phyloP scores from a whole-genome alignment of 2,113 vertebrate species.

The Corythaeola cristata region DNA sequence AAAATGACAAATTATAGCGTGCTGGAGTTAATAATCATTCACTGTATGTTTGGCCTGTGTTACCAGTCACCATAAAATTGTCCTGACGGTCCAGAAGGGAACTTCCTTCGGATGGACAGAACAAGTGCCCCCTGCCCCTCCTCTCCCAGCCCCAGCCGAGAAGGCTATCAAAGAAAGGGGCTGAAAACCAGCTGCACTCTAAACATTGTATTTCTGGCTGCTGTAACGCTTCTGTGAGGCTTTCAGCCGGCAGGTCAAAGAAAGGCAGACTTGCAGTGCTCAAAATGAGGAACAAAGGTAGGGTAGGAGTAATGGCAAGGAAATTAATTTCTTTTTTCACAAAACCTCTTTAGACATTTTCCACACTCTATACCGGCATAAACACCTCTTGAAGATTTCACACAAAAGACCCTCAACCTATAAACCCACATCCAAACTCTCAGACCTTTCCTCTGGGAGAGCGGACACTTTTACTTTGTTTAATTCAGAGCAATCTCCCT shows the following conservation, averaged over 20 bases:
- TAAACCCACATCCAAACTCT: background rate
- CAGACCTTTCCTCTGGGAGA: background rate
- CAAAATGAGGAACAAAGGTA: background rate
- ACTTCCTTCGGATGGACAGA: background rate
- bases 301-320: background rate
- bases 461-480: background rate
- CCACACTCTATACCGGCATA: background rate
- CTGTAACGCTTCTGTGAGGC: background rate
- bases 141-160: background rate
- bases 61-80: background rate
- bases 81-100: background rate
- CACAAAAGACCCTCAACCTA: background rate
- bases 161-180: background rate
- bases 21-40: background rate
- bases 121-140: background rate
- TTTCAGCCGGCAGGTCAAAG: background rate
- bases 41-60: background rate
- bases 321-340: background rate
- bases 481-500: background rate
- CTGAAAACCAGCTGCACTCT: conserved; percentile 4
- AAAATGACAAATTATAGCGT: background rate
- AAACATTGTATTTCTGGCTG: conserved; percentile 5
- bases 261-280: background rate
- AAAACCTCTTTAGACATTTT: background rate
- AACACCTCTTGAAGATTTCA: background rate